Evolutionary conservation across 2,888 invertebrate species (phyloP), one percentile per base, ranked within the genome.

Genomic region (Papilio elwesi): DNA sequence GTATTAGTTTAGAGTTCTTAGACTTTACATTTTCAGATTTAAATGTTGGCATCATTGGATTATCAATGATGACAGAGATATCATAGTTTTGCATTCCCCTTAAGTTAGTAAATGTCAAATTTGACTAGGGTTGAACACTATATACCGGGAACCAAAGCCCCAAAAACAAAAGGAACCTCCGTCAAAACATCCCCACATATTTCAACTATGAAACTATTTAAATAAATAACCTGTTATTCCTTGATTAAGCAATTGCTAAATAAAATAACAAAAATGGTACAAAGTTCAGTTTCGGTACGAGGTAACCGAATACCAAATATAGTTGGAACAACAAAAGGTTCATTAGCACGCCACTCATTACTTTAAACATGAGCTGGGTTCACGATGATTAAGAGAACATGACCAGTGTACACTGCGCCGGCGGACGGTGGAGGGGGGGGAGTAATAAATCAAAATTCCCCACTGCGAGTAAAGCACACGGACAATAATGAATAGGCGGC

Each of bases 401-500:
- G 67, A 68, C 62, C 67, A 12, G 63, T 12, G 15, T 49, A 36
- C 68, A 52, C 38, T 12, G 65, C 57, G 16, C 64, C 11, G 62
- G 5, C 16, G 62, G 16, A 67, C 57, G 51, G 57, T 36, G 16
- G 59, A 13, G 47, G 9, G 52, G 10, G 43, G 13, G 36, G 15
- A 36, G 47, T 47, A 47, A 47, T 73, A 68, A 73, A 73, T 73
- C 72, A 73, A 68, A 68, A 62, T 66, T 26, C 67, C 68, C 64
- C 47, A 64, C 55, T 11, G 73, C 51, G 59, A 73, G 68, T 70
- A 74, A 70, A 53, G 78, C 74, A 74, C 70, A 80, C 82, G 77
- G 47, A 73, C 73, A 64, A 52, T 73, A 73, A 73, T 69, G 73
- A 73, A 73, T 67, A 67, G 67, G 82, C 63, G 79, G 79, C 82